Conservation (phyloP, 2,797 vertebrate species). For the Amblyopsis hoosieri region DNA sequence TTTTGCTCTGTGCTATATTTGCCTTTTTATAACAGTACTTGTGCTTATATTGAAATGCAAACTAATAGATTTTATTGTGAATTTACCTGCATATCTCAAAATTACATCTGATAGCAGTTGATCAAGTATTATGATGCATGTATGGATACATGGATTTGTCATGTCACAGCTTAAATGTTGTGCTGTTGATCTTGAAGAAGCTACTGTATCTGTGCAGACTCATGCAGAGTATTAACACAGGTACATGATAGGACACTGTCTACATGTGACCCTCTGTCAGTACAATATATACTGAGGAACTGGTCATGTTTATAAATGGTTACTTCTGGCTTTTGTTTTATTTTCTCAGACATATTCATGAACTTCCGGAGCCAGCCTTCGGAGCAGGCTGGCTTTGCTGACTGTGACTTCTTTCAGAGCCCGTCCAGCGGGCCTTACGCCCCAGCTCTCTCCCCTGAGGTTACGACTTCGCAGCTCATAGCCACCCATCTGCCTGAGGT, state of each 20-base stretch:
- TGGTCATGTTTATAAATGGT: too few species aligned
- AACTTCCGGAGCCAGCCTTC: conserved; percentile 66
- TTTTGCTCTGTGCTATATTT: too few species aligned
- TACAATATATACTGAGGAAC: too few species aligned
- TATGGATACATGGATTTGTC: neutral
- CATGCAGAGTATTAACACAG: neutral
- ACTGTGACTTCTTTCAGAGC: conserved; percentile 73
- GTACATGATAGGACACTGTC: neutral
- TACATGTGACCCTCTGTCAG: neutral
- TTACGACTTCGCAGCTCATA: conserved; percentile 55
- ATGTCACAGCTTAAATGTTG: neutral
- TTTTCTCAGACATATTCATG: conserved; percentile 77
- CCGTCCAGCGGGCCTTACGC: conserved; percentile 56
- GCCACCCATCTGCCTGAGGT: conserved; percentile 75
- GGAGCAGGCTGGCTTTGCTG: conserved; percentile 67
- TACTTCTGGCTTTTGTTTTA: neutral
- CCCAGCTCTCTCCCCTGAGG: conserved; percentile 41
- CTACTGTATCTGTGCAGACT: neutral
- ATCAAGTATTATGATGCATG: neutral
- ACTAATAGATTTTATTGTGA: neutral
- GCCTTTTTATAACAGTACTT: too few species aligned
- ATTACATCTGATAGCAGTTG: neutral
- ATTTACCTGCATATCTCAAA: neutral
- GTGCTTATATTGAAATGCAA: too few species aligned
- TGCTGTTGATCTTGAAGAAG: too few species aligned